Evolutionary conservation across 2,888 invertebrate genomes (phyloP), one percentile per base, ranked within the genome.

Genomic region (Suillia variegata): DNA sequence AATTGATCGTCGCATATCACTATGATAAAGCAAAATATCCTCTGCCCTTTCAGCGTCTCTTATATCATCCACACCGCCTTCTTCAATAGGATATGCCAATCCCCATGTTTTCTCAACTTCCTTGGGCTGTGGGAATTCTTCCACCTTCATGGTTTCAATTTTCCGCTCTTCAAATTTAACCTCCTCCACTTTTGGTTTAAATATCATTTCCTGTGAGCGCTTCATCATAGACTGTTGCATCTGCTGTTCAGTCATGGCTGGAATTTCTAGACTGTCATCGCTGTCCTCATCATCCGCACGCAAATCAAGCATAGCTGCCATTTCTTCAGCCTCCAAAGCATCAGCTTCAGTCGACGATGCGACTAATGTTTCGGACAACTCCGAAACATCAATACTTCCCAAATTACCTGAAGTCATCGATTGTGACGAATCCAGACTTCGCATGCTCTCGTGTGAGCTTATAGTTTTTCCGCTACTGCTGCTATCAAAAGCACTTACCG

Each of bases 381-480:
- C 96, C 31, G 96, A 96, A 34, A 94, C 89, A 82, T 95, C 95
- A 64, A 94, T 88, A 75, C 94, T 94, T 1, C 91, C 94, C 59
- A 95, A 85, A 79, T 94, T 91, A 17, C 93, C 94, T 0, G 94
- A 94, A 66, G 92, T 93, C 80, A 94, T 91, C n/a, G n/a, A n/a
- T n/a, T n/a, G n/a, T 1, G 77, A 77, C 1, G 94, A 95, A 75
- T 94, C 93, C 47, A 95, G 84, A 61, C 94, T 94, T 76, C 90
- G 93, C 89, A 94, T 92, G 64, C 94, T 94, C 76, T 93, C 94
- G 69, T 92, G 88, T 1, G 94, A 94, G 76, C 94, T 93, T n/a
- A 81, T 78, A 0, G 80, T 78, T 55, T 77, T 79, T 2, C 80
- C 80, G 59, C 80, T 81, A 54, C 80, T 82, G 51, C 80, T 81